Evolutionary conservation across 2,113 vertebrate genomes (phyloP), one percentile per base, ranked within the genome.

Genomic region (Nematolebias whitei): DNA sequence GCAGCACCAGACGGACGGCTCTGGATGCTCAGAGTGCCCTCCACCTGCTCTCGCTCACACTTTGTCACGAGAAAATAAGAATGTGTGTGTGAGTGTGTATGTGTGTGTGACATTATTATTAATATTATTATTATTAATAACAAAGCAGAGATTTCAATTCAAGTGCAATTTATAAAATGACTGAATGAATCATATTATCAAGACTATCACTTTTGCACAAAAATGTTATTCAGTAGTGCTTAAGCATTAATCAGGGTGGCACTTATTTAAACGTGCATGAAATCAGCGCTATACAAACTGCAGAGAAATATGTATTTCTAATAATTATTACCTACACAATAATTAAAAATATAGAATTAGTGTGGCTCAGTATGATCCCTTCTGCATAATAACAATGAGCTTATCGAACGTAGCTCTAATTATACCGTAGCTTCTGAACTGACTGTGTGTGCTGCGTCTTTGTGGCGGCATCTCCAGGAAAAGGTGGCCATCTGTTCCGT

Each of bases 401-500:
- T 69, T 62, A 76, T 58, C 69, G 45, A 78, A 70, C 63, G 57
- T 53, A 24, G 35, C 44, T 76, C 63, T 84, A 79, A 84, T 80
- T 78, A 78, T 29, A 29, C n/a, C n/a, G n/a, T 69, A 82, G 59
- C 60, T 39, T 22, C 35, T 61, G 63, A 78, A 48, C 32, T 68
- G 76, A 65, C 49, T 68, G 53, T 81, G 63, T 54, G 62, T 44
- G 66, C 52, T 48, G 29, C 76, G 71, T 76, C 72, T 85, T 79
- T 79, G 85, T 83, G 70, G 71, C 63, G 82, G 75, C 58, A 80
- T 84, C 85, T 85, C 78, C 83, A 78, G 78, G 64, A 82, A 76
- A 52, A 24, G 68, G 68, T 44, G 62, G 70, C 89, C 90, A 92
- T 92, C 90, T 92, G 90, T 89, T 91, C 88, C 72, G 63, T 88